phyloP scores from a whole-genome alignment of 2,888 invertebrate species.

The Merodon equestris region DNA sequence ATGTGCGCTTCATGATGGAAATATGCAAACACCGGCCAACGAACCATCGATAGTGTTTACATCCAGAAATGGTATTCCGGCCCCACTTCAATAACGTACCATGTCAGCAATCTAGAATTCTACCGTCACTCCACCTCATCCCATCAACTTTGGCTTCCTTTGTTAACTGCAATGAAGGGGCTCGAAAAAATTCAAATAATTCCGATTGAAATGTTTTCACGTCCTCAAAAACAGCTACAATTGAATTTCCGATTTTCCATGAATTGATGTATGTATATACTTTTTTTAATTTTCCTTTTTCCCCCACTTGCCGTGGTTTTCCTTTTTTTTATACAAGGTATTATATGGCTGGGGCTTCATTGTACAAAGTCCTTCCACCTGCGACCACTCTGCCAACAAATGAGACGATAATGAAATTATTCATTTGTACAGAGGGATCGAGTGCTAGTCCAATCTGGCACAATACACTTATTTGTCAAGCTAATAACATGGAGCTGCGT shows the following conservation, averaged over 20 bases:
- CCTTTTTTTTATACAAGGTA: not conserved
- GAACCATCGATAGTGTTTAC: slow-evolving; percentile 33
- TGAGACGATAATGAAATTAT: slow-evolving; percentile 37
- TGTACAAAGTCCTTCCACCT: slow-evolving; percentile 18
- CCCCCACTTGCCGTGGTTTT: not conserved
- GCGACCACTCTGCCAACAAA: slow-evolving; percentile 36
- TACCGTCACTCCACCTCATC: too few relatives aligned
- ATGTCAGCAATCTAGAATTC: not conserved
- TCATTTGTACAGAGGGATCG: slow-evolving; percentile 25
- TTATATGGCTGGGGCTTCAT: not conserved
- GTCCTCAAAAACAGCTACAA: slow-evolving; percentile 47
- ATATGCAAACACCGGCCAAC: slow-evolving; percentile 31
- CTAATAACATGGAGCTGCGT: too few relatives aligned
- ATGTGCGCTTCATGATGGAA: not conserved
- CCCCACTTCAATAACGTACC: not conserved
- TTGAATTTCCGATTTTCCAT: slow-evolving; percentile 32
- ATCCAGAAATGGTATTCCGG: slow-evolving; percentile 2
- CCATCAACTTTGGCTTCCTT: not conserved
- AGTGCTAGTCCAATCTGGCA: slow-evolving; percentile 9
- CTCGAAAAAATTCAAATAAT: slow-evolving; percentile 37
- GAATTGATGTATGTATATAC: slow-evolving; percentile 3
- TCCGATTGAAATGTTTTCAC: slow-evolving; percentile 48
- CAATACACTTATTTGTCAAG: slow-evolving; percentile 5
- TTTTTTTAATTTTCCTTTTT: not conserved
- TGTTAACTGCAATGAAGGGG: slow-evolving; percentile 2